Evolutionary conservation across 2,113 vertebrate genomes (phyloP), one percentile per base, ranked within the genome.

Genomic region (Proterorhinus semilunaris): DNA sequence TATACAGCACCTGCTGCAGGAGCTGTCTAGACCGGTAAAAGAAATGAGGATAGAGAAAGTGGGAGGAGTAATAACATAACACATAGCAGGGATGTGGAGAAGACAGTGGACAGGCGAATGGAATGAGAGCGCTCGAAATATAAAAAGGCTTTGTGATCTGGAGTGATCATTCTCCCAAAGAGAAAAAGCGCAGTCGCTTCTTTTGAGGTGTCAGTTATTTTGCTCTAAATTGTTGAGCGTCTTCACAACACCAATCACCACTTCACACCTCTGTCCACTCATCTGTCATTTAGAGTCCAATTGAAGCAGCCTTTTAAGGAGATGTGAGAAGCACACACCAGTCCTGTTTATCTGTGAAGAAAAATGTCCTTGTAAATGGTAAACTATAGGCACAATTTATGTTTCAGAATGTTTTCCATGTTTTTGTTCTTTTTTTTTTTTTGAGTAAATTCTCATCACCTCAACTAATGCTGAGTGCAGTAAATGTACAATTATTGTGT

Each of bases 11-110:
- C 87, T 82, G 79, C 87, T 80, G 69, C 71, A 54, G 79, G 64
- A 72, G 74, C 79, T 68, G 90, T 88, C 86, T 86, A 86, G 81
- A 89, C 84, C 82, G 64, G 71, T 58, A 85, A 83, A 63, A 72
- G 67, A 82, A 82, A 82, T 69, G 42, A 74, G 68, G 54, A 74
- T 47, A 52, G 58, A 68, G 69, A 66, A 74, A 51, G 65, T 43
- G 53, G 57, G 54, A 55, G 68, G 69, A 46, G 65, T 72, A 71
- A 74, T 17, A 67, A n/a, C 7, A 62, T 57, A 49, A 75, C 63
- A 74, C 43, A 49, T 53, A 27, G 49, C 27, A 48, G 47, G 73
- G 49, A 61, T 2, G 57, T 16, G 16, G 10, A 68, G 21, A 51
- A 47, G 44, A 69, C 73, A 75, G 71, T 72, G 17, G 46, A 65